Percentiles rank a stretch among this genome's conserved stretches.
Evolutionary conservation across 2,797 vertebrate genomes (phyloP).

Genomic region (Coregonus sp.): DNA sequence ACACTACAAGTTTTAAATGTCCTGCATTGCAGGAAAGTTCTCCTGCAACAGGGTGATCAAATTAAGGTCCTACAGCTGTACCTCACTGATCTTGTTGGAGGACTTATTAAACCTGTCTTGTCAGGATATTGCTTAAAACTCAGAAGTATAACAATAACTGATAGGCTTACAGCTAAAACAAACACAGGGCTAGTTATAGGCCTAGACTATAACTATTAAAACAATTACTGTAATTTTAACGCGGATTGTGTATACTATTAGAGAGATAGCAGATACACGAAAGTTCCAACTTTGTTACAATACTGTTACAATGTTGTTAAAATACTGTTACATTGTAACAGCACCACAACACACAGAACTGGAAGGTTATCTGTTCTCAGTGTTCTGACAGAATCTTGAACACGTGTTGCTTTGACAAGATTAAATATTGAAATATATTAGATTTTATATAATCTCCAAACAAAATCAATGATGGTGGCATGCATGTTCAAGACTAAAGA

Average conservation of each 20-base stretch:
- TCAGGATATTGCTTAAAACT: constrained; percentile 4
- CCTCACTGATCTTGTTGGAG: neutral
- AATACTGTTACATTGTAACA: no score
- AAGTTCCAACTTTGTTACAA: neutral
- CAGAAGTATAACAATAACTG: neutral
- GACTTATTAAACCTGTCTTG: neutral
- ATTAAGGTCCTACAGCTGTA: neutral
- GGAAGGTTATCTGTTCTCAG: neutral
- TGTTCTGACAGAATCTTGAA: neutral
- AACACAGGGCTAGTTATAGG: neutral
- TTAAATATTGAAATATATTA: neutral
- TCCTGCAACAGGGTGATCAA: no score
- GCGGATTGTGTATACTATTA: no score
- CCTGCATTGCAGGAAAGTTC: no score
- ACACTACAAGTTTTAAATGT: no score
- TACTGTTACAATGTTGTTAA: neutral
- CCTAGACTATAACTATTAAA: neutral
- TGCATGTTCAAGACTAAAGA: neutral
- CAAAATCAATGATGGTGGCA: neutral
- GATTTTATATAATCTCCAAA: neutral
- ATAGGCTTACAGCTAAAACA: no score
- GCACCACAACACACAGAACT: neutral
- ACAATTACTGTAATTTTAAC: neutral
- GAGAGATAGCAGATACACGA: neutral
- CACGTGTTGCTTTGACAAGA: neutral